Base-by-base conservation (phyloP, 2,797 vertebrate species). In the Sebastes cheni region DNA sequence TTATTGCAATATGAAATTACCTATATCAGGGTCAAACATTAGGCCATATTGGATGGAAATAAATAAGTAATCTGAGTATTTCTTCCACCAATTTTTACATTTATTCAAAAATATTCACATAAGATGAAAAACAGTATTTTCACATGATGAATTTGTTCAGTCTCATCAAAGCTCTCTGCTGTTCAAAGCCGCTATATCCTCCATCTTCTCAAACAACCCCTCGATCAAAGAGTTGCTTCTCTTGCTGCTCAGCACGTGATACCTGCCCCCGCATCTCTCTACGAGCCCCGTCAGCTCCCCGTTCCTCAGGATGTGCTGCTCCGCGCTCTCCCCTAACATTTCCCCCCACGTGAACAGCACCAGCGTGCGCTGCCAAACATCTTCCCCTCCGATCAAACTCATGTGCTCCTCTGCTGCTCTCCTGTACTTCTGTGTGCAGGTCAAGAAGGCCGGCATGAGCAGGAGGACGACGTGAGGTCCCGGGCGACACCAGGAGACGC, bases 341-440 rank as follows among this genome's bases (percentile, higher is more conserved):
- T 96, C 95, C 18, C 91, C 95, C 93, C 94, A 95, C 0, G 95
- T 96, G 77, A 95, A 86, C 52, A 96, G 30, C 86, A 95, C 82
- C 80, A 95, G 59, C 0, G 93, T 65, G 62, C 85, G 90, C 0
- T 18, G 75, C 95, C 95, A 95, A 1, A 85, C 42, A 1, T 55
- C 84, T 4, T 93, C 84, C 34, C 93, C 94, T 0, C 42, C 42
- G 8, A 96, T 60, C 50, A 80, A 22, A 6, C 77, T 27, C 79
- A 93, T 9, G n/a, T 94, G 91, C 34, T 80, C 67, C 82, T 95
- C 94, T 25, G 89, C 62, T 0, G 93, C 93, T 27, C 65, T 84
- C 74, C 90, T 88, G 89, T 92, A 95, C 69, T 88, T 86, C 30
- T 23, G 78, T 0, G 95, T 95, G 84, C 95, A 94, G 14, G 83